Evolutionary conservation across 1,140 invertebrate species (phyloP).

Genomic region (Epicauta chinensis): DNA sequence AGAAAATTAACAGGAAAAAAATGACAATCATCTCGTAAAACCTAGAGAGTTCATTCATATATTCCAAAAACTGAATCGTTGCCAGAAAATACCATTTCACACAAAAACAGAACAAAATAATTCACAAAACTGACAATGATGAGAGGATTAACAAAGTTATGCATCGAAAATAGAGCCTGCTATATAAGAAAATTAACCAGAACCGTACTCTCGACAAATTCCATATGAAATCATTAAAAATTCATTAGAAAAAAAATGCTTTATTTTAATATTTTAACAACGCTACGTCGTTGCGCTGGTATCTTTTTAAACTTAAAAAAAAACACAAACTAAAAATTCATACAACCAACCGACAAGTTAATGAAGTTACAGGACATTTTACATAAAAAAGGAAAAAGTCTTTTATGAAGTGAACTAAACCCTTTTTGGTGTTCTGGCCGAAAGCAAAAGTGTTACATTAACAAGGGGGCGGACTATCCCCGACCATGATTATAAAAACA

Average conservation of each 20-base stretch:
- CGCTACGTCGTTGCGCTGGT: neutral
- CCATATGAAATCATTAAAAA: neutral
- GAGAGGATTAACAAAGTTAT: constrained; percentile 18
- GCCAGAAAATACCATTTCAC: constrained; percentile 12
- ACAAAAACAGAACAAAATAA: constrained; percentile 3
- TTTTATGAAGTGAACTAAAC: constrained; percentile 18
- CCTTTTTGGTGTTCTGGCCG: constrained; percentile 27
- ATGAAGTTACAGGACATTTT: constrained; percentile 25
- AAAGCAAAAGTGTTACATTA: constrained; percentile 31
- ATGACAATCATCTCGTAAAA: constrained; percentile 8
- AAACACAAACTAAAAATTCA: constrained; percentile 11
- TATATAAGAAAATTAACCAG: constrained; percentile 1
- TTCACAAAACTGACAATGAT: constrained; percentile 12
- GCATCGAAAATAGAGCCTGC: constrained; percentile 15
- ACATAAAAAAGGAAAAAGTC: constrained; percentile 31
- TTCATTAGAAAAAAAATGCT: neutral
- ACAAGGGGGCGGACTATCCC: constrained; percentile 16
- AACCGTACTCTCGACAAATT: neutral
- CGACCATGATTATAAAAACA: constrained; percentile 29
- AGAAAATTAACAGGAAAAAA: neutral
- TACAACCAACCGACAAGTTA: constrained; percentile 21
- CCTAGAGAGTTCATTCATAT: constrained; percentile 21
- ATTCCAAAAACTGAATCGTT: constrained; percentile 10
- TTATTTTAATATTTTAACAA: neutral
- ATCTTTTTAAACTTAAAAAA: neutral